Base-by-base conservation (phyloP, 1,140 invertebrate species). In the Lepidurus arcticus region DNA sequence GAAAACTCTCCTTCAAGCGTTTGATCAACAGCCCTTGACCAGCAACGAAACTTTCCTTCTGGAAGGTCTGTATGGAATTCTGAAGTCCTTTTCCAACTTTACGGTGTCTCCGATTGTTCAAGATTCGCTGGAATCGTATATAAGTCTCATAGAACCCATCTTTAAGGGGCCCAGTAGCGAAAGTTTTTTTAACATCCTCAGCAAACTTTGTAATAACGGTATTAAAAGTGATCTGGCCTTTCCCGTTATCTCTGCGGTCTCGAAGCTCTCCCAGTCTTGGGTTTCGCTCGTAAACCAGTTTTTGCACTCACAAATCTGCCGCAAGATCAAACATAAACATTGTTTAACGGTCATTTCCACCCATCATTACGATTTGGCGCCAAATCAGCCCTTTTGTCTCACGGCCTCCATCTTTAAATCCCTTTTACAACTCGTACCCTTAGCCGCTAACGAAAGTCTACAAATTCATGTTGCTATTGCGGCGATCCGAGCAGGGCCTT, bases 341-440 rank as follows among this genome's bases (percentile, higher is more conserved):
- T 65, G 53, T 21, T 7, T 65, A 10, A 65, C 53, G 6, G 53
- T 16, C 2, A 65, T 16, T 65, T 65, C 9, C 8, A 16, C 16
- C 21, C 76, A 76, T 8, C 44, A 53, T 21, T 76, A 47, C 10
- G 76, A 65, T 34, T 65, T 26, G 7, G 44, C 45, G n/a, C 76
- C 34, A 13, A 26, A 34, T 42, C 9, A 47, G 16, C 44, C 44
- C 16, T 45, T 53, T 26, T 65, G 65, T 34, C 76, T 76, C 34
- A 26, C 44, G 13, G 44, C 44, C 0, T 43, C 76, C 8, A 34
- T 76, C 11, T 76, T 76, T 45, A 53, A 76, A 11, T 11, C 65
- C 10, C 44, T 76, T 16, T 42, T 76, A 34, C 16, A 47, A 45
- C 13, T 76, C 9, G 45, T 53, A 13, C 76, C 24, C 24, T 11